These are phyloP conservation scores for Schizopygopsis pylzovi DNA, from an alignment of 2,797 vertebrate species.

Conservation along the genomic window DNA sequence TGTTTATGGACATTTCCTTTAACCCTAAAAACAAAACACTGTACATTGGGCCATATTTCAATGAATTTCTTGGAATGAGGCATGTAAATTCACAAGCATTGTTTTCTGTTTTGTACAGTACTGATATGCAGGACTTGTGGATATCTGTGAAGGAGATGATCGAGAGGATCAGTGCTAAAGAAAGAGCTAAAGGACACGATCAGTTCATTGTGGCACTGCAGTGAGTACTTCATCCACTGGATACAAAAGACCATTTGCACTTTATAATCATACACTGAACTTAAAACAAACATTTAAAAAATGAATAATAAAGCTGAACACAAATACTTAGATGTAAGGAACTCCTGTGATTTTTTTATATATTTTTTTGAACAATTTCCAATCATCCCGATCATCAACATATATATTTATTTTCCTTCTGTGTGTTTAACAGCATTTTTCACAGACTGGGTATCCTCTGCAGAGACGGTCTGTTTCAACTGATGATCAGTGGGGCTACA, in stretches of 20 bases:
- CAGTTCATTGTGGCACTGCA: neutral
- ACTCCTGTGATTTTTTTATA: neutral
- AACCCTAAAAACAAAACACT: neutral
- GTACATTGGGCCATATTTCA: neutral
- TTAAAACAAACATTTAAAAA: neutral
- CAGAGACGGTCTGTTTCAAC: accelerated
- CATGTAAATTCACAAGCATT: neutral
- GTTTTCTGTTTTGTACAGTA: slow-evolving; percentile 2
- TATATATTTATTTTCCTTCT: neutral
- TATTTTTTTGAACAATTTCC: no score
- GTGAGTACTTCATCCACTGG: slow-evolving; percentile 6
- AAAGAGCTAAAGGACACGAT: slow-evolving; percentile 18
- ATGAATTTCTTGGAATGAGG: neutral
- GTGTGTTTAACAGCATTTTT: slow-evolving; percentile 10
- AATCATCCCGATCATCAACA: neutral
- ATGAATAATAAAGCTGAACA: neutral
- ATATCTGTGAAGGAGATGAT: slow-evolving; percentile 24
- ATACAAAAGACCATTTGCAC: neutral
- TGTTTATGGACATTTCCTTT: neutral
- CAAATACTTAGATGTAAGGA: neutral
- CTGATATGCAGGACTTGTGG: slow-evolving; percentile 24
- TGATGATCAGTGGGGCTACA: accelerated
- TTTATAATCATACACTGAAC: neutral
- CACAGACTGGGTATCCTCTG: accelerated
- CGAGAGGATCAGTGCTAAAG: neutral